These are phyloP conservation scores for Pandemis cinnamomeana DNA, from an alignment of 2,888 invertebrate genomes.

Conservation along the genomic window DNA sequence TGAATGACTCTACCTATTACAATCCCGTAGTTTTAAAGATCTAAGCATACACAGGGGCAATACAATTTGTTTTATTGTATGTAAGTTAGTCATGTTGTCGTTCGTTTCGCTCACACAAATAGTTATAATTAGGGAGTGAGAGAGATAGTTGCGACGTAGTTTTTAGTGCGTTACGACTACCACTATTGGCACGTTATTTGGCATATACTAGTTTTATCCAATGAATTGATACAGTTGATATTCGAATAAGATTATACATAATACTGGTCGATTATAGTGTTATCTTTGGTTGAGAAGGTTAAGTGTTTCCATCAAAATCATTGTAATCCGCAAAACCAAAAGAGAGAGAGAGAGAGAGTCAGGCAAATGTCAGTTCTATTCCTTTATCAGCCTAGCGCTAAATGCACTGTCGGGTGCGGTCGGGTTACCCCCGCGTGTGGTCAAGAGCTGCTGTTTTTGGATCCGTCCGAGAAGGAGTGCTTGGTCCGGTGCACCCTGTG, in stretches of 20 bases:
- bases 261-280: not conserved
- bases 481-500: no score
- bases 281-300: not conserved
- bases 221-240: not conserved
- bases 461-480: no score
- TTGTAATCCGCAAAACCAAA: not conserved
- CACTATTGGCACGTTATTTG: constrained; percentile 68
- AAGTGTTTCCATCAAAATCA: not conserved
- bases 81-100: no score
- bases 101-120: no score
- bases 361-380: not conserved
- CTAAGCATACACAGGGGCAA: no score
- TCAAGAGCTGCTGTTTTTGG: no score
- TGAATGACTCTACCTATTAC: no score
- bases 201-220: constrained; percentile 49
- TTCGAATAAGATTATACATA: not conserved
- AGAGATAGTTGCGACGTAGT: not conserved
- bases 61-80: no score
- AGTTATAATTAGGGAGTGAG: not conserved
- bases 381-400: not conserved
- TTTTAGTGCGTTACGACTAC: not conserved
- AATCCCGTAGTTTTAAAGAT: no score
- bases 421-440: no score
- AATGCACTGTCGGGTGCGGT: no score
- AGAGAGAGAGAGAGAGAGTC: no score